Base-by-base conservation (phyloP, 2,113 vertebrate genomes). In the Nycticebus coucang region DNA sequence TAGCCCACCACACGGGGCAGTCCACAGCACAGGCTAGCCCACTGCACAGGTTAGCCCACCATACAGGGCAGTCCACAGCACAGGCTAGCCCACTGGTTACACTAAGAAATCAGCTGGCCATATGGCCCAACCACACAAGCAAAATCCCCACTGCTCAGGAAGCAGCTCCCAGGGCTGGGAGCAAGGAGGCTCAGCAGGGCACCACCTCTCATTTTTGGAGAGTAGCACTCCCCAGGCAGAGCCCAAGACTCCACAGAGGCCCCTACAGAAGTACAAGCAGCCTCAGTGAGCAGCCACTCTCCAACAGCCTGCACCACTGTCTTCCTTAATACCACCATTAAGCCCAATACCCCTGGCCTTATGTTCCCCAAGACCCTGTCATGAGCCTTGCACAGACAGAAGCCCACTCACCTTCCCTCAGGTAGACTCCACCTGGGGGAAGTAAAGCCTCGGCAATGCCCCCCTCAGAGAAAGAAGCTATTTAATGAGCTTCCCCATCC, bases 241-340 rank as follows among this genome's bases (percentile, higher is more conserved):
- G 35, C 55, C 28, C 21, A 30, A 59, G 53, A 60, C 22, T 82
- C 57, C 15, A 68, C 50, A 87, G 35, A 81, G 77, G 53, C 10
- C 59, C 37, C 7, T 12, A 14, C 17, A 53, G 86, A 19, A 5
- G 2, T 4, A 35, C 41, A 78, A 75, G 82, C 22, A 7, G 28
- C 50, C 71, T 30, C 35, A 18, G 57, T 71, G 50, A 5, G 5
- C 11, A 53, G 24, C 41, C 64, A 0, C 21, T 10, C 4, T 22
- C 33, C 78, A 24, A n/a, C 2, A 7, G 22, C 30, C 75, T 1
- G 0, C 13, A 14, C 13, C 11, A 1, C 28, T 11, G 9, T 21
- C 53, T 64, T 50, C 30, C 26, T 78, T 8, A 30, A n/a, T 11
- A 50, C 24, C 68, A 72, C 33, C 7, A 0, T 33, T 22, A 66